Conservation (phyloP, 2,797 vertebrate species). For the Sebastes minor region DNA sequence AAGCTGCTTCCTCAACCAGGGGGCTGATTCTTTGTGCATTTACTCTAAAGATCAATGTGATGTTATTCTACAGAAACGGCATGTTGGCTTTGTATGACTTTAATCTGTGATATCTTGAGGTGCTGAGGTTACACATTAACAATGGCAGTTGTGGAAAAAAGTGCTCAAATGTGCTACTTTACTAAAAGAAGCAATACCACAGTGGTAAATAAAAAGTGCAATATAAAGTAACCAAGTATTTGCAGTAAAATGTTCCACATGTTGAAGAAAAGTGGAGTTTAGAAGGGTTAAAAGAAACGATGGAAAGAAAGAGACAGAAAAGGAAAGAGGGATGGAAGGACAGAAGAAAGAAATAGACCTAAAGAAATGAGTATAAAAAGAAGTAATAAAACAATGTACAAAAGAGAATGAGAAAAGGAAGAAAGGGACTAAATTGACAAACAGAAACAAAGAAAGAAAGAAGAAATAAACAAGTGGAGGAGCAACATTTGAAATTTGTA, state of each 20-base stretch:
- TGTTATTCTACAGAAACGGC: conserved; percentile 59
- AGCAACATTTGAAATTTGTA: neutral
- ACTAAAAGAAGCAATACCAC: neutral
- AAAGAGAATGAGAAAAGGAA: neutral
- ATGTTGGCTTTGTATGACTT: neutral
- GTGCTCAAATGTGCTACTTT: neutral
- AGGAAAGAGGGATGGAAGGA: neutral
- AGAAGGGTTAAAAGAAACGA: neutral
- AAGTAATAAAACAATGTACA: neutral
- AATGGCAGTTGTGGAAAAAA: neutral
- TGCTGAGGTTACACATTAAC: neutral
- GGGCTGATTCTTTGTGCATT: conserved; percentile 61
- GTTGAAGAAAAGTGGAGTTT: neutral
- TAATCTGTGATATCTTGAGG: neutral
- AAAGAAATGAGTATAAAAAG: neutral
- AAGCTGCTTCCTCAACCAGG: conserved; percentile 40
- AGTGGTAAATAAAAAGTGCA: neutral
- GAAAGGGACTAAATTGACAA: neutral
- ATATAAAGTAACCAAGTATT: neutral
- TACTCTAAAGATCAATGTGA: conserved; percentile 6
- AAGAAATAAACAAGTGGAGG: neutral
- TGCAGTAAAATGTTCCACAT: neutral
- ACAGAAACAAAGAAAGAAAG: neutral
- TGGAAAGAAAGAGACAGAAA: neutral
- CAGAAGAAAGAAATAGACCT: neutral